Base-by-base conservation (phyloP, 1,140 invertebrate species). In the Sycophaga agraensis region DNA sequence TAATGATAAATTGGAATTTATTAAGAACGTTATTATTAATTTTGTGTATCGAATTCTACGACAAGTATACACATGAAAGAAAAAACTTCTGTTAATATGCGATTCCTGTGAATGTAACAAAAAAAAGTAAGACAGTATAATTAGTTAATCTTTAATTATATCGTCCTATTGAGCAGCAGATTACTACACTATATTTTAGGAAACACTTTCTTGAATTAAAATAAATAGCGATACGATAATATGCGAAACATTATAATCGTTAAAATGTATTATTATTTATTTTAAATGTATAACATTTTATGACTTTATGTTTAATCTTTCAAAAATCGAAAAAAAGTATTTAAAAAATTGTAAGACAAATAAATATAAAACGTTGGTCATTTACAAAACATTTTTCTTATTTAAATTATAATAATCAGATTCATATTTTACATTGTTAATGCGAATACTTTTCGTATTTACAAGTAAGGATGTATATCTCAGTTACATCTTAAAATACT, bases 101-200 rank as follows among this genome's bases (percentile, higher is more conserved):
- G 54, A 54, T 63, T 63, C 54, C 54, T 63, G 58, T 14, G 28
- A 61, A 42, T 55, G 16, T 50, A 42, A 42, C 31, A 48, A 54
- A 54, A 49, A 6, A 48, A 50, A 42, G 40, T 63, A 63, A 53
- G 26, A 63, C 56, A 56, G 49, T 42, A n/a, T 63, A 63, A 54
- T 14, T 63, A 63, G 61, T 42, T 62, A 49, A 5, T 50, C 34
- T 62, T 62, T 56, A 56, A 62, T 61, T 51, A n/a, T 53, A 53
- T 40, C 50, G 35, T 14, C 19, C 11, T 35, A 37, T 50, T 6
- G 31, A 49, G 5, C 34, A 34, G 12, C 16, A 40, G 37, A 17
- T n/a, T n/a, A 35, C 35, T 16, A 8, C 6, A 21, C n/a, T n/a
- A n/a, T 21, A 46, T 48, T 60, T 48, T 37, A 6, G 22, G 53